Percentiles rank a stretch among this genome's conserved stretches.
phyloP scores from a whole-genome alignment of 2,888 invertebrate species.

The Cataglyphis albicans region DNA sequence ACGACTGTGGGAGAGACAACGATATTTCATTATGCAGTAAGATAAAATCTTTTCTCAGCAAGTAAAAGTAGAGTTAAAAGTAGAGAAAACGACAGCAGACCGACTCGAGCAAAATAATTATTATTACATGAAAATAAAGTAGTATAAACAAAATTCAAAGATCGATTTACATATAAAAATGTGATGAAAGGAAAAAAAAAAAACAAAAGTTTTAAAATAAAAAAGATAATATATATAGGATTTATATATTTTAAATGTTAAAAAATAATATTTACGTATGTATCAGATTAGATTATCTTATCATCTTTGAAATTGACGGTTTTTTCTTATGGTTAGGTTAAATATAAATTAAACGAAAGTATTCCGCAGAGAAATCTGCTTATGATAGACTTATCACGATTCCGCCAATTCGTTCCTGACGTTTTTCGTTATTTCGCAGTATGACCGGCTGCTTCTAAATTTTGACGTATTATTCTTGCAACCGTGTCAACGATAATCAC shows the following conservation, averaged over 20 bases:
- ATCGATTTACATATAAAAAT: neutral
- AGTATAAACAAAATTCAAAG: neutral
- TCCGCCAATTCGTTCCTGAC: neutral
- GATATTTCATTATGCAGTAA: neutral
- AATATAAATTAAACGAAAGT: constrained; percentile 13
- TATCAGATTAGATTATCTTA: neutral
- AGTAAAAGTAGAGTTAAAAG: neutral
- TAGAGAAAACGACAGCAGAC: neutral
- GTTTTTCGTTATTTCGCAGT: neutral
- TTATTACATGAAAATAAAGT: neutral
- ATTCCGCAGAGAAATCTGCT: neutral
- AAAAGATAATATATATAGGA: neutral
- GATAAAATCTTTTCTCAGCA: neutral
- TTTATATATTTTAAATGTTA: neutral
- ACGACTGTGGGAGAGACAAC: neutral
- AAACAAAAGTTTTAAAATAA: neutral
- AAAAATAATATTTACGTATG: neutral
- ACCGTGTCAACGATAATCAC: constrained; percentile 18
- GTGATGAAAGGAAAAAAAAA: neutral
- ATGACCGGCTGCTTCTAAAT: neutral
- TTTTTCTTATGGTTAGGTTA: neutral
- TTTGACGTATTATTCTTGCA: constrained; percentile 4
- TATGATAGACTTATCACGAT: neutral
- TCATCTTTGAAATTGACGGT: neutral
- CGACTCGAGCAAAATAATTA: neutral